Evolutionary conservation across 2,113 vertebrate genomes (phyloP).

Genomic region (Microtus richardsoni): DNA sequence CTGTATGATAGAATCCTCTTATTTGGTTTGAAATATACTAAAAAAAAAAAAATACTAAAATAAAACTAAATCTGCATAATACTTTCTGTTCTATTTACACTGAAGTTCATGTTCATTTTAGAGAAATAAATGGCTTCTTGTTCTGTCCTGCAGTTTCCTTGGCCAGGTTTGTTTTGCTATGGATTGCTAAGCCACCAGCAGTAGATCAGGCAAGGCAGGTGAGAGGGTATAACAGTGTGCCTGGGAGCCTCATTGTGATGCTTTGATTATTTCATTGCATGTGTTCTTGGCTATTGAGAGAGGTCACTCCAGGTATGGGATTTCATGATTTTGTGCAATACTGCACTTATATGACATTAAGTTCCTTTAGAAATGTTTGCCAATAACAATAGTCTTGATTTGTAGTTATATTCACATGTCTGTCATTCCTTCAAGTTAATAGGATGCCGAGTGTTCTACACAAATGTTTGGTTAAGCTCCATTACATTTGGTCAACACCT

Average conservation of each 20-base stretch:
- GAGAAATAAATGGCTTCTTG: neutral
- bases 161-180: neutral
- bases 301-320: neutral
- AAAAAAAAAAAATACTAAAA: constrained; percentile 45
- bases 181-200: neutral
- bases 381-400: neutral
- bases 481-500: neutral
- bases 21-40: neutral
- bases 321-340: neutral
- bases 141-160: neutral
- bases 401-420: neutral
- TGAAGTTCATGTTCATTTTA: neutral
- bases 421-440: neutral
- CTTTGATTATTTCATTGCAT: neutral
- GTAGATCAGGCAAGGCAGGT: neutral
- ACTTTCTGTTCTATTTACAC: neutral
- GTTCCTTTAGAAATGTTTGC: constrained; percentile 9
- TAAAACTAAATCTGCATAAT: neutral
- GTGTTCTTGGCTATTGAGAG: neutral
- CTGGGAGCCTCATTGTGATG: neutral
- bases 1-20: neutral
- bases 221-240: fast-evolving
- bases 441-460: neutral
- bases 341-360: neutral
- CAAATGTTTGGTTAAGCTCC: neutral